Evolutionary conservation across 1,140 invertebrate species (phyloP), one percentile per base, ranked within the genome.

Genomic region (Epicauta chinensis): DNA sequence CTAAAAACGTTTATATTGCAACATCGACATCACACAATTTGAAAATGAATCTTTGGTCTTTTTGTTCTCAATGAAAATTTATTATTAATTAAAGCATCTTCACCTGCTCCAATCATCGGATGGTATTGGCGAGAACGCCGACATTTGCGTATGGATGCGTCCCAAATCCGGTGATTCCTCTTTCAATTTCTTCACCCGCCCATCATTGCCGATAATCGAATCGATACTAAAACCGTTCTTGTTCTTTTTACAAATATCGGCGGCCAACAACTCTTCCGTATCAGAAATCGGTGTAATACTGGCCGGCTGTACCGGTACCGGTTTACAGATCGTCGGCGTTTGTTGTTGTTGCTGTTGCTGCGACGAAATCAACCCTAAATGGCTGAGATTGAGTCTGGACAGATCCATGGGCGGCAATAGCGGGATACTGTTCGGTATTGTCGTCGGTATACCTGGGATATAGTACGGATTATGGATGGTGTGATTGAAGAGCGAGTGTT

Each of bases 291-390:
- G 51, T 4, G 61, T 57, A n/a, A 61, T 41, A 23, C 42, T 70
- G 59, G 65, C 66, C 7, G 74, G 73, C 38, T 75, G 69, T 13
- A 77, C 67, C 23, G 75, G 75, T 16, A 76, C 75, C 1, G 75
- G 75, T 38, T 77, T 77, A 30, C 74, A 72, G 39, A 77, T 73
- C 56, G 71, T 71, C 16, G 75, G 72, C 50, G 67, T 66, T 34
- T 34, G 32, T 34, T 23, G 23, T 23, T 23, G 23, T 23, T 23
- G 23, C 7, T 7, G 23, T 23, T 23, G 23, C 7, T 23, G 23
- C 23, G 23, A 5, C 2, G 65, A 58, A 32, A 67, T 38, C 1
- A 66, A 52, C 6, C 63, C 63, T 7, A 71, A 46, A 64, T 62
- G 64, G 10, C 60, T 55, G 7, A 70, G 39, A 17, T 64, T 57